Evolutionary conservation across 2,888 invertebrate species (phyloP).

Genomic region (Automeris io): DNA sequence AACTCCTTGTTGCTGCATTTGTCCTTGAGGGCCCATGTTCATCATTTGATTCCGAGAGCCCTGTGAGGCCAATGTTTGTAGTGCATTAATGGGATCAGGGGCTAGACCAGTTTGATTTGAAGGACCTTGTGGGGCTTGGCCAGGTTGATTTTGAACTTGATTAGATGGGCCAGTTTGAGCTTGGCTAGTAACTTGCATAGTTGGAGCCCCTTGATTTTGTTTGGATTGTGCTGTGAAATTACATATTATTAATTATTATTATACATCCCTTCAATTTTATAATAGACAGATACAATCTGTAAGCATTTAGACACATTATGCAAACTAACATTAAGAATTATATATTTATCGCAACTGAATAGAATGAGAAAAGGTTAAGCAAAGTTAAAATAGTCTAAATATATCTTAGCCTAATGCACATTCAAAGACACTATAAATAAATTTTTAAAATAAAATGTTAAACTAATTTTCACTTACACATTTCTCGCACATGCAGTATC

Average conservation of each 20-base stretch:
- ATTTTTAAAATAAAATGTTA: conserved; percentile 2
- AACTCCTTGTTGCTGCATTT: conserved; percentile 65
- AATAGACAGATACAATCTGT: no score
- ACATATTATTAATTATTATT: no score
- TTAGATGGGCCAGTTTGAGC: conserved; percentile 41
- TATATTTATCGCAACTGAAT: no score
- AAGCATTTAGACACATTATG: no score
- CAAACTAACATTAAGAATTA: no score
- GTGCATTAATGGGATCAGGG: conserved; percentile 91
- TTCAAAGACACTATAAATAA: conserved; percentile 12
- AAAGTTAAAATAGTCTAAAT: no score
- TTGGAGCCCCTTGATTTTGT: conserved; percentile 55
- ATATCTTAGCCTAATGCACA: no score
- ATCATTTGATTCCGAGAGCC: conserved; percentile 75
- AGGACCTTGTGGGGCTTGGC: conserved; percentile 45
- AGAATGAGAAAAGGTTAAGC: no score
- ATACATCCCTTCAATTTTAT: no score
- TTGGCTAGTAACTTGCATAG: conserved; percentile 58
- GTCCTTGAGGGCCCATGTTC: conserved; percentile 76
- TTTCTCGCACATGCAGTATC: conserved; percentile 92
- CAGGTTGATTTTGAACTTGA: conserved; percentile 49
- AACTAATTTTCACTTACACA: conserved; percentile 80
- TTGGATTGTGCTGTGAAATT: conserved; percentile 61
- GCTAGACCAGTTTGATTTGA: conserved; percentile 75
- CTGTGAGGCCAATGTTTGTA: conserved; percentile 91